These are phyloP conservation scores for Rhinoraja longicauda DNA, from an alignment of 2,797 vertebrate species.

Conservation along the genomic window DNA sequence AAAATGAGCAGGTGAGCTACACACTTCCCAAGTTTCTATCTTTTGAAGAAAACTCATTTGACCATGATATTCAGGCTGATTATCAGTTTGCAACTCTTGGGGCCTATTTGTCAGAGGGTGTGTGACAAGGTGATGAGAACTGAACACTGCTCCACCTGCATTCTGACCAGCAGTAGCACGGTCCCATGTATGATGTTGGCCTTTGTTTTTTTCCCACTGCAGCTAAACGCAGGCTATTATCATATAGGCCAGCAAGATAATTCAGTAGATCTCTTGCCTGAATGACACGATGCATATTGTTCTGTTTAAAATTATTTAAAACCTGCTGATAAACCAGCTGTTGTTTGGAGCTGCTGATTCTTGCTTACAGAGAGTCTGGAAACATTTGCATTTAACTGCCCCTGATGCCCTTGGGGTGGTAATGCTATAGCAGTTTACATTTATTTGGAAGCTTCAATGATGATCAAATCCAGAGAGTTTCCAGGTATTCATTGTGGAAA, in stretches of 20 bases:
- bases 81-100: too few relatives aligned
- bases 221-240: background rate
- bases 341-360: background rate
- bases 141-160: background rate
- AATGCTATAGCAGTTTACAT: too few relatives aligned
- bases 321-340: background rate
- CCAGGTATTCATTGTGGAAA: too few relatives aligned
- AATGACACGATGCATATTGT: background rate
- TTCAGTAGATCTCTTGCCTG: background rate
- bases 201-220: background rate
- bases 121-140: background rate
- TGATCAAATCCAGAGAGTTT: too few relatives aligned
- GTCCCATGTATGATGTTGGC: background rate
- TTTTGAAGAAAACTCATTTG: background rate
- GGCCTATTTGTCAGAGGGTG: background rate
- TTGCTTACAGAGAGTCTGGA: background rate
- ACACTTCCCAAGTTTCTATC: background rate
- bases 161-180: background rate
- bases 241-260: too few relatives aligned
- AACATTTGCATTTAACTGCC: background rate
- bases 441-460: too few relatives aligned
- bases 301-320: background rate
- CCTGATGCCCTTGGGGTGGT: too few relatives aligned
- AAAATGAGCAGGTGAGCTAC: constrained; percentile 83
- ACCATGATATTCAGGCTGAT: background rate